Percentiles rank a stretch among this genome's conserved stretches.
phyloP scores from a whole-genome alignment of 30 jellyfish, hydroid and myxozoan species.

The Pelagia noctiluca region DNA sequence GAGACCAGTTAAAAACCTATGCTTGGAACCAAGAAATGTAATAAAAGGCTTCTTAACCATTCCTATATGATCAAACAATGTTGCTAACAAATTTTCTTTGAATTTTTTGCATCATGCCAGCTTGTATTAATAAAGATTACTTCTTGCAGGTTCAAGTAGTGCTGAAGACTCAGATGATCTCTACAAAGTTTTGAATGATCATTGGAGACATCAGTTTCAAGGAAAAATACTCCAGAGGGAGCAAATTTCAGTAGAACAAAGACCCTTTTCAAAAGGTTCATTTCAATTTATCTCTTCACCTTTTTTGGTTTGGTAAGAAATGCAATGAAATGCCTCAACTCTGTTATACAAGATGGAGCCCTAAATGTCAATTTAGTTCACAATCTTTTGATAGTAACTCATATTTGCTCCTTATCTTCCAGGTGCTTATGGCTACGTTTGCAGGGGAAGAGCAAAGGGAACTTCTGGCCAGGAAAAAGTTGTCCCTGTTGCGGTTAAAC shows the following conservation, averaged over 20 bases:
- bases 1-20: no score
- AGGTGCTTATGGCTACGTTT: slow-evolving; percentile 88
- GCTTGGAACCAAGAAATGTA: no score
- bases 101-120: no score
- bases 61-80: no score
- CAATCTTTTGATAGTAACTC: background rate
- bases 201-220: slow-evolving; percentile 78
- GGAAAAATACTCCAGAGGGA: slow-evolving; percentile 66
- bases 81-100: no score
- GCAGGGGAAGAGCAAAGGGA: slow-evolving; percentile 78
- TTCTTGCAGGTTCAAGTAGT: background rate
- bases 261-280: slow-evolving; percentile 87
- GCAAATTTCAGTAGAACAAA: slow-evolving; percentile 74
- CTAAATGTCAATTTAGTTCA: background rate
- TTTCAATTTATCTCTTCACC: no score
- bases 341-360: background rate
- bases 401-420: background rate
- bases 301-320: no score
- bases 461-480: slow-evolving; percentile 40
- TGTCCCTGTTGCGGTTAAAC: slow-evolving; percentile 78
- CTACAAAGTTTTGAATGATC: slow-evolving; percentile 76
- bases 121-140: no score
- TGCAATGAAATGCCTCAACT: no score
- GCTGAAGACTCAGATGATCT: slow-evolving; percentile 56
- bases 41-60: no score